These are phyloP conservation scores for Copidosoma aretas DNA, from an alignment of 2,888 invertebrate genomes.

Conservation along the genomic window DNA sequence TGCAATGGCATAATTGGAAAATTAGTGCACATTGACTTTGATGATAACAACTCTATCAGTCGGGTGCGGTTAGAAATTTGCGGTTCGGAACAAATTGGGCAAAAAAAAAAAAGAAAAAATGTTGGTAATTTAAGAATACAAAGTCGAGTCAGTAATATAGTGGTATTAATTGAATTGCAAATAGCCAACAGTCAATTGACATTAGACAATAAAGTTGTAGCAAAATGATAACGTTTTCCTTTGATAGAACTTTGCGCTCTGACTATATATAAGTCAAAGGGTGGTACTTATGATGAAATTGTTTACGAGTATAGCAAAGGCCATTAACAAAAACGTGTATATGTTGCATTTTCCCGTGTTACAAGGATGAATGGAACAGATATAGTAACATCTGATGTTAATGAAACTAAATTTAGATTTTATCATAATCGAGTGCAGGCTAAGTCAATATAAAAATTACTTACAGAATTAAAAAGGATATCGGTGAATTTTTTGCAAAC, in stretches of 20 bases:
- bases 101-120: constrained; percentile 19
- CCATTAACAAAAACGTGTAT: constrained; percentile 29
- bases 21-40: constrained; percentile 47
- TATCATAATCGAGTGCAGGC: no score
- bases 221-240: constrained; percentile 40
- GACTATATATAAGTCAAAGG: constrained; percentile 42
- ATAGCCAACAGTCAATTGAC: constrained; percentile 26
- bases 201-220: constrained; percentile 29
- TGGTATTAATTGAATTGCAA: constrained; percentile 38
- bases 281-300: constrained; percentile 36
- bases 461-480: constrained; percentile 18
- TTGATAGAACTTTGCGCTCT: no score
- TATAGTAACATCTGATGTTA: constrained; percentile 9
- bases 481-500: constrained; percentile 5
- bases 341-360: no score
- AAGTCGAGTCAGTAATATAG: constrained; percentile 41
- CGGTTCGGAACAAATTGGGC: constrained; percentile 25
- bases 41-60: constrained; percentile 1
- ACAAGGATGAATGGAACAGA: constrained; percentile 16
- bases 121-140: not conserved
- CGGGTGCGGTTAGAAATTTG: constrained; percentile 32
- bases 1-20: constrained; percentile 50
- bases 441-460: constrained; percentile 11
- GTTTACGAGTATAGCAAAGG: constrained; percentile 38
- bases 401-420: constrained; percentile 16